phyloP scores from a whole-genome alignment of 2,888 invertebrate species.

The Criorhina ranunculi region DNA sequence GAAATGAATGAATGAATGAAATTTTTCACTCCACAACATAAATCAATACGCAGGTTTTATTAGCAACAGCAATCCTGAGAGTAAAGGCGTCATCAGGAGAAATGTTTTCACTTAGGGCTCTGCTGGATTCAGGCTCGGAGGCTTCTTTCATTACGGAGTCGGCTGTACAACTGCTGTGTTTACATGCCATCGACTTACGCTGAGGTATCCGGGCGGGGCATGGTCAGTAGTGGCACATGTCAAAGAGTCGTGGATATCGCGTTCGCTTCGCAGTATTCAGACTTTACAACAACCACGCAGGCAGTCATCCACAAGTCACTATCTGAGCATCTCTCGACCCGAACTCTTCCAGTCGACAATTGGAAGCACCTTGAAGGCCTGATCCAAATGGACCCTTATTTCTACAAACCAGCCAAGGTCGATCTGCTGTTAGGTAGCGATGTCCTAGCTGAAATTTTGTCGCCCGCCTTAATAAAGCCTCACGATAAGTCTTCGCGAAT shows the following conservation, averaged over 20 bases:
- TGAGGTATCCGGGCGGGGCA: constrained; percentile 43
- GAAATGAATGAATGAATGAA: background rate
- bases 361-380: constrained; percentile 24
- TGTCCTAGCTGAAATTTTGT: constrained; percentile 10
- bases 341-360: constrained; percentile 9
- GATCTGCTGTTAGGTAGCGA: constrained; percentile 22
- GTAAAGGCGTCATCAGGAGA: constrained; percentile 18
- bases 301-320: constrained; percentile 25
- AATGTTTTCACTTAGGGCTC: constrained; percentile 3
- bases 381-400: constrained; percentile 4
- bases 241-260: too few species aligned
- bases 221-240: constrained; percentile 38
- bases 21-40: constrained; percentile 12
- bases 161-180: constrained; percentile 13
- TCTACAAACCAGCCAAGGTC: constrained; percentile 8
- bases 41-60: constrained; percentile 34
- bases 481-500: constrained; percentile 15
- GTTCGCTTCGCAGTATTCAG: too few species aligned
- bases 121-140: constrained; percentile 36
- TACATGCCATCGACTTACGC: background rate
- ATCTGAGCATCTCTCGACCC: constrained; percentile 30
- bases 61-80: constrained; percentile 26
- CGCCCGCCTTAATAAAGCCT: constrained; percentile 7
- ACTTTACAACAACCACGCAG: constrained; percentile 19
- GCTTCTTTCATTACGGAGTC: constrained; percentile 41